Base-by-base conservation (phyloP, 2,888 invertebrate species). In the Malachius bipustulatus region DNA sequence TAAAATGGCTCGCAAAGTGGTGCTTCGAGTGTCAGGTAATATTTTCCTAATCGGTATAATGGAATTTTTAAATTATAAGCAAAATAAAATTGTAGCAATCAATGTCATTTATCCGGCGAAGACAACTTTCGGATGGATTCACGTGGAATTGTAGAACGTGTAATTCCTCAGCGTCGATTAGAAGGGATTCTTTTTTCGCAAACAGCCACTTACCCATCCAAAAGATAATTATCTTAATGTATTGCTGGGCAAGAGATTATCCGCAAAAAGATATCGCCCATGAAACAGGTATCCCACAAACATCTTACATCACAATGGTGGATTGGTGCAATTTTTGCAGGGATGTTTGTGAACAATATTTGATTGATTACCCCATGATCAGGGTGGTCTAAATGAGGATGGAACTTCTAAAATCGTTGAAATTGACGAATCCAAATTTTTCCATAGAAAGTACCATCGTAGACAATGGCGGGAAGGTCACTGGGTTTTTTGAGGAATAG, bases 181-280 rank as follows among this genome's bases (percentile, higher is more conserved):
- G 24, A 19, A 19, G 24, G n/a, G 24, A 19, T n/a, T 19, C 24
- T 8, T 19, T 19, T 8, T 19, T 19, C n/a, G 24, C 6, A 6
- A 19, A n/a, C 6, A 19, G 24, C 24, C 6, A 19, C 24, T n/a
- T 19, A 8, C n/a, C 24, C n/a, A 6, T 19, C 6, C 24, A 19
- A n/a, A 6, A 19, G n/a, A 19, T 19, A n/a, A 19, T 19, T 8
- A n/a, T 19, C 6, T 8, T 19, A 8, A n/a, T 19, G 24, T 19
- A 19, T n/a, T 19, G 24, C 24, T 19, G 24, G 24, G 24, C 24
- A 19, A 19, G 24, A 19, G 24, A 19, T 19, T 19, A 19, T n/a
- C 24, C 24, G 6, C 24, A 19, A n/a, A 19, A 19, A 19, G n/a
- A 19, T 19, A 19, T 19, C n/a, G 24, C 24, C n/a, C 24, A 19